These are phyloP conservation scores for Microcebus jonahi DNA, from an alignment of 2,113 vertebrate species.

Conservation along the genomic window DNA sequence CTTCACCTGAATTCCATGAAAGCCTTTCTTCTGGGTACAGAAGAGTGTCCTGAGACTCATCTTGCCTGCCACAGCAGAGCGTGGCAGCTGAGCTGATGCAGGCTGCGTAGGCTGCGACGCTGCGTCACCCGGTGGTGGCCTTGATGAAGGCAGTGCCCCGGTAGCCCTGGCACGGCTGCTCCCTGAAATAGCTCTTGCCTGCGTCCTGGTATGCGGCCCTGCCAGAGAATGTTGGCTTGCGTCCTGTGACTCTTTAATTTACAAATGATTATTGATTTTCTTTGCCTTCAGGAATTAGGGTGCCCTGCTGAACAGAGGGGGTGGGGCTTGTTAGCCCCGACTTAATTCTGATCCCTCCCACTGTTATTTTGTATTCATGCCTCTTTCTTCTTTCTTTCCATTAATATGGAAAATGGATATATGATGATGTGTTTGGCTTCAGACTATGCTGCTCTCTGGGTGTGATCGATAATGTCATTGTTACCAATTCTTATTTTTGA, in stretches of 20 bases:
- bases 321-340: neutral
- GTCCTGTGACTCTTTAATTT: constrained; percentile 46
- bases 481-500: constrained; percentile 25
- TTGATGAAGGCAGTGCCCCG: neutral
- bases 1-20: neutral
- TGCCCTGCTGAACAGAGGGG: neutral
- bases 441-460: neutral
- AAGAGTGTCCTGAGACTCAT: neutral
- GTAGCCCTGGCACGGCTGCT: neutral
- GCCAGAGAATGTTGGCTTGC: neutral
- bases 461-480: neutral
- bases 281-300: neutral
- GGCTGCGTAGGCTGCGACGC: neutral
- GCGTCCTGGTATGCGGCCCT: neutral
- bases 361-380: neutral
- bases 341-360: neutral
- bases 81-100: constrained; percentile 4
- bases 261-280: constrained; percentile 61
- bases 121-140: neutral
- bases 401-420: neutral
- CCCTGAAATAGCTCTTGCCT: neutral
- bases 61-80: constrained; percentile 15
- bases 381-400: neutral
- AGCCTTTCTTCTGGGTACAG: neutral
- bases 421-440: constrained; percentile 20